These are phyloP conservation scores for Liolophura sinensis DNA, from an alignment of 1,140 invertebrate species.

Conservation along the genomic window DNA sequence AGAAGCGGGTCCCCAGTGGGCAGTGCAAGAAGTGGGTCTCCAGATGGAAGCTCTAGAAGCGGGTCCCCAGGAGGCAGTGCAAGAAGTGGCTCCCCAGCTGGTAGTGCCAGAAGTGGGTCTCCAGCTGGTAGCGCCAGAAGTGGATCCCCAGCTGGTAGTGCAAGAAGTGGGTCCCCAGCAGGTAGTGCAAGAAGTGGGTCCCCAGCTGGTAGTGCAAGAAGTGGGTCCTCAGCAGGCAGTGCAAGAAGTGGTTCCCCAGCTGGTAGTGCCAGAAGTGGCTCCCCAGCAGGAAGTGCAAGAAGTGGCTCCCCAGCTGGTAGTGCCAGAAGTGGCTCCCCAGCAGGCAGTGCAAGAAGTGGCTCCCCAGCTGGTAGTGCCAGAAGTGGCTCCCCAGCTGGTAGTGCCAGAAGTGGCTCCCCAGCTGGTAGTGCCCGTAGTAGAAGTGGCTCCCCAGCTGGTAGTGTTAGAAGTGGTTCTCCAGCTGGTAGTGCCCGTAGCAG, in stretches of 20 bases:
- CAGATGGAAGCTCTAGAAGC: conserved; percentile 10
- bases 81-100: conserved; percentile 7
- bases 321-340: conserved; percentile 7
- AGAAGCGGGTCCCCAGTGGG: conserved; percentile 10
- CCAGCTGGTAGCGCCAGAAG: not conserved
- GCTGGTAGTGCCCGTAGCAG: too few relatives aligned
- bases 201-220: conserved; percentile 13
- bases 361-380: conserved; percentile 6
- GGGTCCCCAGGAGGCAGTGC: conserved; percentile 4
- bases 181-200: conserved; percentile 5
- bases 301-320: conserved; percentile 1
- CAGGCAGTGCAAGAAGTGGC: conserved; percentile 2
- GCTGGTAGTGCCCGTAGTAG: conserved; percentile 7
- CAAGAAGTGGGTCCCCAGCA: conserved; percentile 3
- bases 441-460: not conserved
- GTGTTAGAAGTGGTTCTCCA: too few relatives aligned
- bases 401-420: conserved; percentile 6
- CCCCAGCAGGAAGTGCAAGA: conserved; percentile 1
- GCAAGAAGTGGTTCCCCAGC: not conserved
- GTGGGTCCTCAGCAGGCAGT: conserved; percentile 17
- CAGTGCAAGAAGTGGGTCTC: conserved; percentile 6
- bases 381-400: conserved; percentile 4
- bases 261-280: not conserved
- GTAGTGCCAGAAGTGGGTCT: conserved; percentile 11
- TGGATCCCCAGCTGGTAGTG: conserved; percentile 11